A percentile compares a stretch with the other conserved stretches of the same genome.
Evolutionary conservation across 2,888 invertebrate genomes (phyloP).

Genomic region (Melanophora roralis): DNA sequence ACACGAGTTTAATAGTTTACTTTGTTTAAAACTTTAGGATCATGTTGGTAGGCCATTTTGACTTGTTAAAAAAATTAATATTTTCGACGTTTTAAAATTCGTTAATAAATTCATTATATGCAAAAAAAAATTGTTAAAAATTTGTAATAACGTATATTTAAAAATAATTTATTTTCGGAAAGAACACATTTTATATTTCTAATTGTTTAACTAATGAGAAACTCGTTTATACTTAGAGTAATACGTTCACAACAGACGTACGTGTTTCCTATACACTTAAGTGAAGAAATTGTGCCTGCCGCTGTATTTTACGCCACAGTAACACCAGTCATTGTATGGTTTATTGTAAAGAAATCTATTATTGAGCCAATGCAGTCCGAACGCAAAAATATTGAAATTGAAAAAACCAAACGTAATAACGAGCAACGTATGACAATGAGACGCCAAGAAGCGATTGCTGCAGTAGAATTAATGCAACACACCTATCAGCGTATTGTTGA

Average conservation of each 20-base stretch:
- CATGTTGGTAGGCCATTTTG: too few relatives aligned
- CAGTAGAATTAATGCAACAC: constrained; percentile 93
- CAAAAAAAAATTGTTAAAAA: too few relatives aligned
- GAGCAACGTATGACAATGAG: constrained; percentile 84
- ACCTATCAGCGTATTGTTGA: constrained; percentile 89
- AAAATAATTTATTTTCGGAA: too few relatives aligned
- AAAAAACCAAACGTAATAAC: constrained; percentile 89
- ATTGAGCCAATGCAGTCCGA: constrained; percentile 90
- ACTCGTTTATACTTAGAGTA: constrained; percentile 80
- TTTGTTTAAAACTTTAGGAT: too few relatives aligned
- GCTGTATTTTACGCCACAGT: constrained; percentile 95
- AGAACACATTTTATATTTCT: too few relatives aligned
- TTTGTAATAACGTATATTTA: too few relatives aligned
- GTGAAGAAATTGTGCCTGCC: constrained; percentile 92
- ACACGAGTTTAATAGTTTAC: too few relatives aligned
- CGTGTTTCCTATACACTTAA: constrained; percentile 91
- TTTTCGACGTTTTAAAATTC: too few relatives aligned
- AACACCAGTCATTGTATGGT: constrained; percentile 89
- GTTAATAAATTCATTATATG: too few relatives aligned
- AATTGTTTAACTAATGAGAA: too few relatives aligned
- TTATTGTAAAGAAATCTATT: constrained; percentile 88
- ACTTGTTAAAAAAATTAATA: too few relatives aligned
- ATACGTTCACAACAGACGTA: constrained; percentile 92
- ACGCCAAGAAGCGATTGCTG: constrained; percentile 89
- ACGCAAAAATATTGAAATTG: constrained; percentile 87